Evolutionary conservation across 2,888 invertebrate genomes (phyloP).

Genomic region (Ormyrus labotus): DNA sequence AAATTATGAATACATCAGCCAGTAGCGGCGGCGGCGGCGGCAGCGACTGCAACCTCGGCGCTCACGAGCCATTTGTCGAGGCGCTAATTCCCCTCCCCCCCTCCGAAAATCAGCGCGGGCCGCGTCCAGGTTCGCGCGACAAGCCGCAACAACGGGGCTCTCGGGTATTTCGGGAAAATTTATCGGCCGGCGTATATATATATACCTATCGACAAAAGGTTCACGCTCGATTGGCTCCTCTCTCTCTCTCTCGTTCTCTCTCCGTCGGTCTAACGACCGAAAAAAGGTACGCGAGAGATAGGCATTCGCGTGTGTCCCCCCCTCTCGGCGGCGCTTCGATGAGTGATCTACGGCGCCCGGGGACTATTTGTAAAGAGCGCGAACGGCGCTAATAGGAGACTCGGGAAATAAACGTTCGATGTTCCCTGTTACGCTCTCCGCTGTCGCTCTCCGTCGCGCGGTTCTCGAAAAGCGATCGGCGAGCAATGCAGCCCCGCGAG

Average conservation of each 20-base stretch:
- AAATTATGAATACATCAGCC: slow-evolving; percentile 42
- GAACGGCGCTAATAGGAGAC: background rate
- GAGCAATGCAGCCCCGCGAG: no score
- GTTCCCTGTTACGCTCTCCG: no score
- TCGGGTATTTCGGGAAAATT: slow-evolving; percentile 61
- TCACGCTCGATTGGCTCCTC: slow-evolving; percentile 70
- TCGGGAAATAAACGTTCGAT: no score
- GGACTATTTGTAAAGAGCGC: slow-evolving; percentile 42
- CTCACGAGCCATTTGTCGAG: slow-evolving; percentile 53
- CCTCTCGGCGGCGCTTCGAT: slow-evolving; percentile 37
- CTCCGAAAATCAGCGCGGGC: background rate
- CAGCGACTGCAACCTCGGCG: background rate
- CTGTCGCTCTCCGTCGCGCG: no score
- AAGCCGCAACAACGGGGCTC: slow-evolving; percentile 58
- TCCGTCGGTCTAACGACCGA: slow-evolving; percentile 44
- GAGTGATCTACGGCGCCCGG: slow-evolving; percentile 30
- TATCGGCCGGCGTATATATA: slow-evolving; percentile 56
- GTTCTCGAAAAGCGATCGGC: no score
- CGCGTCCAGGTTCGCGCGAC: slow-evolving; percentile 8
- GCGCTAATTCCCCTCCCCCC: slow-evolving; percentile 36
- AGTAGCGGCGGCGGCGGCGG: background rate
- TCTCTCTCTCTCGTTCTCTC: slow-evolving; percentile 33
- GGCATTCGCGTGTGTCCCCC: slow-evolving; percentile 27
- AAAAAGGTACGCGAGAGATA: slow-evolving; percentile 38
- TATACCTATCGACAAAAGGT: slow-evolving; percentile 66